These are phyloP conservation scores for Melangyna quadrimaculata DNA, from an alignment of 2,888 invertebrate genomes.

Conservation along the genomic window DNA sequence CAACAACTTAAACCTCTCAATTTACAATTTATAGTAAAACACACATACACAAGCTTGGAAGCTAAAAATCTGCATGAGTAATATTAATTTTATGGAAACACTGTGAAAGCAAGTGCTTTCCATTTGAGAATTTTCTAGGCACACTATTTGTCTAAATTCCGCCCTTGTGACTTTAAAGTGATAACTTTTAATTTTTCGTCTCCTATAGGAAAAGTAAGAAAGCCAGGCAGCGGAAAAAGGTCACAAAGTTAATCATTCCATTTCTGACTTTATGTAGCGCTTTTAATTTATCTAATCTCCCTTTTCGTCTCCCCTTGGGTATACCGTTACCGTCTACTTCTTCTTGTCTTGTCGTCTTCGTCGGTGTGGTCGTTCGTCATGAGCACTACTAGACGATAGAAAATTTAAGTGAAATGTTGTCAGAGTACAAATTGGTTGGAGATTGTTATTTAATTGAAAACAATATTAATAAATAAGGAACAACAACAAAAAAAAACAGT, in stretches of 20 bases:
- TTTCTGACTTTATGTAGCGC: slow-evolving; percentile 42
- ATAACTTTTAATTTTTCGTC: neutral
- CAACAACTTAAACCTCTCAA: too few relatives aligned
- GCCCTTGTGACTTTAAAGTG: neutral
- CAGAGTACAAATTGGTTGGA: slow-evolving; percentile 53
- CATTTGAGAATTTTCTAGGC: too few relatives aligned
- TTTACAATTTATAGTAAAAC: too few relatives aligned
- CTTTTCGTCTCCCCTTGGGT: neutral
- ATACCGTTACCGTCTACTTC: too few relatives aligned
- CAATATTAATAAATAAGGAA: slow-evolving; percentile 26
- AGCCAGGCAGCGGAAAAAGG: neutral
- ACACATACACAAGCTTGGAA: too few relatives aligned
- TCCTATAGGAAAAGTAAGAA: neutral
- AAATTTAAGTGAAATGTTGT: slow-evolving; percentile 58
- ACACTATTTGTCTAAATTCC: neutral
- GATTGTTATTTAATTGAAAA: slow-evolving; percentile 37
- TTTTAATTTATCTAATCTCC: slow-evolving; percentile 44
- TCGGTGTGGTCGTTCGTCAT: neutral
- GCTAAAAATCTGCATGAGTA: too few relatives aligned
- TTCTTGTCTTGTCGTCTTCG: neutral
- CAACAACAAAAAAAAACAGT: slow-evolving; percentile 11
- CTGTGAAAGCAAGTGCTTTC: too few relatives aligned
- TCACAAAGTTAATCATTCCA: slow-evolving; percentile 28
- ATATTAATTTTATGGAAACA: too few relatives aligned
- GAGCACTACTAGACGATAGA: slow-evolving; percentile 17